A percentile compares a stretch with the other conserved stretches of the same genome.
phyloP scores from a whole-genome alignment of 2,113 vertebrate genomes.

The Chrysemys picta region DNA sequence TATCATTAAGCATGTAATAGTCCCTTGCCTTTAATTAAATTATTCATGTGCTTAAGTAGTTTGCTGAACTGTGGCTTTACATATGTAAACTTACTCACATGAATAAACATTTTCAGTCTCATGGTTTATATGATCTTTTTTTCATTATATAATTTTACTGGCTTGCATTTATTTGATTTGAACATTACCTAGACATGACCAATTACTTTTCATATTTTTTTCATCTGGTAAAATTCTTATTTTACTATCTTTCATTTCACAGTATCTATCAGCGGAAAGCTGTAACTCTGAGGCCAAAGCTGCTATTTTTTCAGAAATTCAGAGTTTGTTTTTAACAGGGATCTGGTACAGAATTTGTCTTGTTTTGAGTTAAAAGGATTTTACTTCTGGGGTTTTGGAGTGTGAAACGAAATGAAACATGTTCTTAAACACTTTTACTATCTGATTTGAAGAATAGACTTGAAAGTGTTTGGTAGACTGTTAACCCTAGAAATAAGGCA shows the following conservation, averaged over 20 bases:
- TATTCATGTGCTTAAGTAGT: neutral
- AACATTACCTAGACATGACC: neutral
- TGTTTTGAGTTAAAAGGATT: neutral
- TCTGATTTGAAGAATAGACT: neutral
- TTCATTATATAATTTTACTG: neutral
- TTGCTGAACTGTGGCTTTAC: neutral
- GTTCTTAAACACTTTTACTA: neutral
- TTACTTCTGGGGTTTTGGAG: neutral
- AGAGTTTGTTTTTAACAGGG: neutral
- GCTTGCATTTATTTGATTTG: neutral
- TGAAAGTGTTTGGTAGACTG: neutral
- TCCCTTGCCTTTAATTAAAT: neutral
- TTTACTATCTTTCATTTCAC: neutral
- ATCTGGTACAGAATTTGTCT: neutral
- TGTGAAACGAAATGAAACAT: neutral
- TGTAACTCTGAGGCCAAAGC: neutral
- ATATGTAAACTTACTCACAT: neutral
- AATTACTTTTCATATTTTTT: neutral
- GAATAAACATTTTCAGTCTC: neutral
- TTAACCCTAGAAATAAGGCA: neutral
- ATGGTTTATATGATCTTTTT: neutral
- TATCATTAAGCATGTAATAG: neutral
- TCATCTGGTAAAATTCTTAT: neutral
- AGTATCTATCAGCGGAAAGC: fast-evolving
- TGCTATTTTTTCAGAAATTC: neutral